Evolutionary conservation across 1,140 invertebrate species (phyloP).

Genomic region (Hyles euphorbiae): DNA sequence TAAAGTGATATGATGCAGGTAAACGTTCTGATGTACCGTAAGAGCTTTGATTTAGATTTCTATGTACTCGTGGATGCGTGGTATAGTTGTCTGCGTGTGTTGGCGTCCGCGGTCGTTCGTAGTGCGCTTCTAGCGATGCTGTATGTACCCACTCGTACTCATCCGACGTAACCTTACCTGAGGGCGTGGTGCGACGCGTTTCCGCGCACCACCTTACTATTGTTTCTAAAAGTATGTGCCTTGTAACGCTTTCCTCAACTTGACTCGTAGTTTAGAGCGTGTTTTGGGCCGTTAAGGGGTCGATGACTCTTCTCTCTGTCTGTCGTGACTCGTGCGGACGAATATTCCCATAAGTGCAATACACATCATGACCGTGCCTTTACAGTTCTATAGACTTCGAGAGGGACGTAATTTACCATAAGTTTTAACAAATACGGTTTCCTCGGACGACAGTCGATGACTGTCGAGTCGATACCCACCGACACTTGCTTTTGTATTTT

Average conservation of each 20-base stretch:
- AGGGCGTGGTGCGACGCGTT: conserved; percentile 36
- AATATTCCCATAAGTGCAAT: conserved; percentile 67
- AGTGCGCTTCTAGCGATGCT: conserved; percentile 64
- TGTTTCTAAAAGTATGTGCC: conserved; percentile 74
- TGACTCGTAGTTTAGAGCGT: conserved; percentile 65
- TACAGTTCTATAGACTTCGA: conserved; percentile 73
- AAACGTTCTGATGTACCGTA: conserved; percentile 44
- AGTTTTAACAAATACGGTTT: conserved; percentile 58
- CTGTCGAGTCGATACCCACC: conserved; percentile 32
- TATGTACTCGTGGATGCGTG: conserved; percentile 33
- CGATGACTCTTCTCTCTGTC: conserved; percentile 58
- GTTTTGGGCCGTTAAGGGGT: conserved; percentile 68
- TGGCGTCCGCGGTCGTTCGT: conserved; percentile 30
- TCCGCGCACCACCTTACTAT: conserved; percentile 56
- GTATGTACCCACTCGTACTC: conserved; percentile 41
- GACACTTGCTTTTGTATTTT: conserved; percentile 52
- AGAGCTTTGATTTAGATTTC: conserved; percentile 59
- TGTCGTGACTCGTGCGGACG: conserved; percentile 52
- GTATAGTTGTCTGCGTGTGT: conserved; percentile 14
- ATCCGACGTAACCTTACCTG: conserved; percentile 37
- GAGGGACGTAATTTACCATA: conserved; percentile 74
- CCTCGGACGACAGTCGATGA: conserved; percentile 31
- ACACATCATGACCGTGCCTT: conserved; percentile 75
- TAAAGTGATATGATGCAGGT: conserved; percentile 45
- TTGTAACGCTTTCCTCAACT: conserved; percentile 72